These are phyloP conservation scores for Mechanitis mazaeus DNA, from an alignment of 2,888 invertebrate genomes.

Conservation along the genomic window DNA sequence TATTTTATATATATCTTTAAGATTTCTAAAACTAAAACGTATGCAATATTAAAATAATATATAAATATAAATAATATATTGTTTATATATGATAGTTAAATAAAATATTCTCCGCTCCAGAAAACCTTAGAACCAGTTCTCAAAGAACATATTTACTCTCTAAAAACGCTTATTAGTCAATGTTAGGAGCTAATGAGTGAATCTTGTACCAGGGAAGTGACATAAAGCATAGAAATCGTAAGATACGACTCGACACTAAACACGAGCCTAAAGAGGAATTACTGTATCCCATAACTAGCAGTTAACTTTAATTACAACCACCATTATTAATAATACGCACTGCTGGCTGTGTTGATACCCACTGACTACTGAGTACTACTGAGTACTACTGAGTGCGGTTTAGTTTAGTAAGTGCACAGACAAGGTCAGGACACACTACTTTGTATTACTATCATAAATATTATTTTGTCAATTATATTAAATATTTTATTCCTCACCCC, in stretches of 20 bases:
- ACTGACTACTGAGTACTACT: neutral
- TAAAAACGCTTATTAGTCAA: no score
- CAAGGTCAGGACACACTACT: neutral
- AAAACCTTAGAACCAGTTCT: no score
- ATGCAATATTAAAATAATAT: no score
- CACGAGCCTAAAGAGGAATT: constrained; percentile 59
- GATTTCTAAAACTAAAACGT: no score
- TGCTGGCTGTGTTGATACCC: constrained; percentile 14
- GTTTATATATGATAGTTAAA: no score
- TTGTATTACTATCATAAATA: neutral
- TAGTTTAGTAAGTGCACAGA: neutral
- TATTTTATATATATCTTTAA: no score
- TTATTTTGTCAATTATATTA: no score
- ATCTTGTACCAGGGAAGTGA: constrained; percentile 15
- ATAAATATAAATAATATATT: no score
- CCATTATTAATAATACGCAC: constrained; percentile 47
- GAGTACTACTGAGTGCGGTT: no score
- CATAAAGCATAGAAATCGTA: constrained; percentile 36
- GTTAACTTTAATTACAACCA: constrained; percentile 55
- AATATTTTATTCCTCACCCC: no score
- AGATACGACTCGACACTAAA: constrained; percentile 30
- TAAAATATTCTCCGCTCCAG: no score
- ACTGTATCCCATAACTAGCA: constrained; percentile 55
- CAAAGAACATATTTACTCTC: neutral
- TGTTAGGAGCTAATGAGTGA: neutral